Percentiles rank a stretch among this genome's conserved stretches.
Evolutionary conservation across 2,888 invertebrate genomes (phyloP).

Genomic region (Dexiosoma caninum): DNA sequence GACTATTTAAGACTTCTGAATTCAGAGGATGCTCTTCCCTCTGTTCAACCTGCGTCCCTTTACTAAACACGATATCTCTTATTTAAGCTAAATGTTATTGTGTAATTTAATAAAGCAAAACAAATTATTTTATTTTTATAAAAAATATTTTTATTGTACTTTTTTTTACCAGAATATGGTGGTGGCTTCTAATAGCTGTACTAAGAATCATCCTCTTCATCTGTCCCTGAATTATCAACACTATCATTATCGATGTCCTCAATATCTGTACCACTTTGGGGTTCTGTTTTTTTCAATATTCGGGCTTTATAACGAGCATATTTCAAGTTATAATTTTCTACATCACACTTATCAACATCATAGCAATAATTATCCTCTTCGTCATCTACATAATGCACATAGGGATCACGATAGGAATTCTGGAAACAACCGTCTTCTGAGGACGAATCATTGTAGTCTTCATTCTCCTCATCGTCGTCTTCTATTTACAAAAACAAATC

Average conservation of each 20-base stretch:
- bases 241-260: constrained; percentile 21
- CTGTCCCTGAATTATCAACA: constrained; percentile 6
- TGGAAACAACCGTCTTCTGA: constrained; percentile 70
- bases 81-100: no score
- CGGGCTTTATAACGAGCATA: constrained; percentile 84
- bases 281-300: constrained; percentile 69
- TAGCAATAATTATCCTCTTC: constrained; percentile 74
- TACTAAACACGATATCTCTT: no score
- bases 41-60: no score
- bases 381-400: constrained; percentile 77
- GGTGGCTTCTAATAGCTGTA: no score
- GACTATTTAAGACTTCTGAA: no score
- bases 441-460: constrained; percentile 67
- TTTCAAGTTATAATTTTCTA: constrained; percentile 81
- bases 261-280: constrained; percentile 56
- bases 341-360: constrained; percentile 79
- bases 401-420: constrained; percentile 71
- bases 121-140: no score
- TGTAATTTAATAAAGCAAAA: no score
- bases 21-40: no score
- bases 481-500: background rate
- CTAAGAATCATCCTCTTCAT: constrained; percentile 53
- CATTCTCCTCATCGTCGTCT: constrained; percentile 63
- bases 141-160: no score
- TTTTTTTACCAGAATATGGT: no score